Evolutionary conservation across 2,888 invertebrate species (phyloP), one percentile per base, ranked within the genome.

Genomic region (Geophilus truncorum): DNA sequence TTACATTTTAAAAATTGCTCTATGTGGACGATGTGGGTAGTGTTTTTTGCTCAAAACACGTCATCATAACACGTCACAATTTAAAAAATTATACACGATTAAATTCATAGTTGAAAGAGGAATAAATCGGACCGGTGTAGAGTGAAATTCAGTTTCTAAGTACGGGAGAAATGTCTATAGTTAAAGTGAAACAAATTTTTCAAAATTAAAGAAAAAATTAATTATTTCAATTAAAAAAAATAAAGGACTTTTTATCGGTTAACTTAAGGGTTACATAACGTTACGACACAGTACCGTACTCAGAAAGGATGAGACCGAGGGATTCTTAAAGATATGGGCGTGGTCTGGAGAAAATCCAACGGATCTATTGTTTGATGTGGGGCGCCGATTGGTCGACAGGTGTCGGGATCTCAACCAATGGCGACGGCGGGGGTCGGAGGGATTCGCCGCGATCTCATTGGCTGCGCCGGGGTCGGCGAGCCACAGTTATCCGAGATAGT

Each of bases 311-410:
- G 25, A 12, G 3, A 15, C 12, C 28, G 70, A 70, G 70, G n/a
- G 70, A 70, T 70, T 70, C 70, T 70, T 70, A 70, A 70, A 70
- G 70, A 15, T 70, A 25, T 70, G 70, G 70, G 70, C 70, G 70
- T 70, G 70, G 70, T 28, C 70, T 70, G 70, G 70, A 70, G 70
- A 5, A 70, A 70, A 28, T 70, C 70, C 70, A 70, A 70, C 70
- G 25, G n/a, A n/a, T 70, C 28, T 70, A 70, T 70, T 70, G 70
- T 70, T 70, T 70, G 70, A 70, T 70, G 70, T 25, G 25, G 70
- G 9, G 10, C 25, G 25, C 23, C 12, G 70, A 70, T 70, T 70
- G 70, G 70, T 70, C 70, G 70, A 28, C 70, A 70, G 70, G 70
- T 70, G 70, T 70, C 70, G 70, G 70, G 70, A 70, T 70, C 70